Evolutionary conservation across 1,140 invertebrate species (phyloP), one percentile per base, ranked within the genome.

Genomic region (Homalodisca vitripennis): DNA sequence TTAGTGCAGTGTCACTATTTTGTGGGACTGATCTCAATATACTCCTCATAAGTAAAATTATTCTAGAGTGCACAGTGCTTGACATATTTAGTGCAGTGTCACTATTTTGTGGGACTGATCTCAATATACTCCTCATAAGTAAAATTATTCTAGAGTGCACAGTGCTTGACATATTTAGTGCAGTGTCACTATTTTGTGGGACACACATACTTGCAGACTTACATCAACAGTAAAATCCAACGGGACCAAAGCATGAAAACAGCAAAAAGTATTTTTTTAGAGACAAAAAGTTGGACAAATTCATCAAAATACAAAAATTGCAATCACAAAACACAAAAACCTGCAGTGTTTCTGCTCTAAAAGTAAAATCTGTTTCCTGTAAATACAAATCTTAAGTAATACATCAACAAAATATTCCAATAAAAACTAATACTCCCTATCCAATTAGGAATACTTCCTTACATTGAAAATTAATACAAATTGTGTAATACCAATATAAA

Each of bases 241-340:
- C 24, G 55, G 27, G 3, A 60, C 26, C 26, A 27, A 6, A 24
- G 55, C 55, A 60, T 60, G 55, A 60, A 60, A 60, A 60, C 22
- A 26, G 26, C 24, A 26, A 60, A 60, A 60, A 27, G 10, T 60
- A 27, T 30, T 13, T 60, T 30, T 60, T 60, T 60, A 60, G 55
- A 27, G 6, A 10, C 6, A 6, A 29, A 60, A 60, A 27, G 24
- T 60, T 10, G 55, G 27, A 30, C 3, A 30, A 6, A 26, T 60
- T 26, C 55, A 60, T 30, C 55, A 60, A 60, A 60, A 60, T 26
- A 60, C 55, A 60, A 60, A 60, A 60, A 60, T n/a, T 13, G 20
- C 22, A 13, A 14, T 53, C 34, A 41, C 34, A 53, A 53, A 53
- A 53, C 48, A 53, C 48, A 53, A 53, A 53, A 53, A 41, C 17